Evolutionary conservation across 2,113 vertebrate genomes (phyloP).

Genomic region (Ondatra zibethicus): DNA sequence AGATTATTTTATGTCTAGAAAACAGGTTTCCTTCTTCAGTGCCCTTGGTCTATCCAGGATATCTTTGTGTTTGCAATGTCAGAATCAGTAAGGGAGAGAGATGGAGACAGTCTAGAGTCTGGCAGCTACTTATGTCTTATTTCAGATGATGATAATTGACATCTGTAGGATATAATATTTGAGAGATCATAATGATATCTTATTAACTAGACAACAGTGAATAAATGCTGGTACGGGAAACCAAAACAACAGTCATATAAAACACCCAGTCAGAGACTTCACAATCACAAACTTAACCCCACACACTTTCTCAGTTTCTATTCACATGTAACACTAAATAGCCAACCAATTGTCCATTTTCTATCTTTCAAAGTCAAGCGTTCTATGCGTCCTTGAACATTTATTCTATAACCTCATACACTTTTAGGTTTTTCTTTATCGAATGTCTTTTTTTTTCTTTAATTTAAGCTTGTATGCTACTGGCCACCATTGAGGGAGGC

Average conservation of each 20-base stretch:
- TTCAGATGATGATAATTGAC: slow-evolving; percentile 41
- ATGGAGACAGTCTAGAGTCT: slow-evolving; percentile 61
- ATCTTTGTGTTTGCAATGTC: slow-evolving; percentile 63
- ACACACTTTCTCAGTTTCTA: not conserved
- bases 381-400: not conserved
- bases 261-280: not conserved
- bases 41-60: not conserved
- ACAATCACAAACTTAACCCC: not conserved
- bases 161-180: slow-evolving; percentile 39
- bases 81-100: slow-evolving; percentile 47
- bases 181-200: not conserved
- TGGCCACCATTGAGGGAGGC: not conserved
- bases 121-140: slow-evolving; percentile 30
- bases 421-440: slow-evolving; percentile 7
- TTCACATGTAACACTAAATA: not conserved
- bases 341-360: not conserved
- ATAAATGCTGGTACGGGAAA: not conserved
- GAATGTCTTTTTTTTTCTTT: not conserved
- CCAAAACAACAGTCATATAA: not conserved
- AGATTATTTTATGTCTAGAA: slow-evolving; percentile 45
- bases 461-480: not conserved
- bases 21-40: slow-evolving; percentile 28
- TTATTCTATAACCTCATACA: not conserved
- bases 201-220: not conserved
- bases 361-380: slow-evolving; percentile 28